Evolutionary conservation across 2,113 vertebrate species (phyloP).

Genomic region (Aegypius monachus): DNA sequence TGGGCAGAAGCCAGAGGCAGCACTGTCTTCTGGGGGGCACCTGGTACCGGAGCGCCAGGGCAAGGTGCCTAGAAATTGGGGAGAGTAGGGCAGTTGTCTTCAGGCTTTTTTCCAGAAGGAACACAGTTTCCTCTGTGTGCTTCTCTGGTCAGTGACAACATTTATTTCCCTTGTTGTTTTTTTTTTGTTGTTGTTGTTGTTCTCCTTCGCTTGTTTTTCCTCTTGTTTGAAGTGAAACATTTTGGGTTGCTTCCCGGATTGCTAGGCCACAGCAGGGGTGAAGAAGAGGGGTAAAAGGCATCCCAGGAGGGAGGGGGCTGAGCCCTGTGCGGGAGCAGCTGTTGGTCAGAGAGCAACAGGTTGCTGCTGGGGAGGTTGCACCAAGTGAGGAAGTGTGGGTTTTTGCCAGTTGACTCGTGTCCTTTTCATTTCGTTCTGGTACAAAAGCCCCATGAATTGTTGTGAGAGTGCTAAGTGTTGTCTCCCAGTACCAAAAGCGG

Average conservation of each 20-base stretch:
- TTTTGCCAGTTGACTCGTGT: neutral
- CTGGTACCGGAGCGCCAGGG: neutral
- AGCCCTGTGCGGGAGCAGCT: neutral
- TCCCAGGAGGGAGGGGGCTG: neutral
- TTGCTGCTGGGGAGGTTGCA: neutral
- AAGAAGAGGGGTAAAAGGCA: neutral
- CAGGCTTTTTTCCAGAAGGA: neutral
- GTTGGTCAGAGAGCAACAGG: neutral
- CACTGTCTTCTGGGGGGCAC: too few relatives aligned
- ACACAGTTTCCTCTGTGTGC: neutral
- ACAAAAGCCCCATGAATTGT: fast-evolving
- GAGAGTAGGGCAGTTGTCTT: too few relatives aligned
- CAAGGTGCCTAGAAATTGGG: too few relatives aligned
- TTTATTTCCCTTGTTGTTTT: neutral
- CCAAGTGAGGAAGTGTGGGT: fast-evolving
- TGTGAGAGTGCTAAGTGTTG: neutral
- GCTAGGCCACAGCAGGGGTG: neutral
- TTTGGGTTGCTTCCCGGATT: neutral
- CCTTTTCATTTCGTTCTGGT: neutral
- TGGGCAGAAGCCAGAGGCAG: neutral
- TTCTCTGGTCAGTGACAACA: neutral
- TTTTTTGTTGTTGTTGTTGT: too few relatives aligned
- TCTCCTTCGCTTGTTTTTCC: neutral
- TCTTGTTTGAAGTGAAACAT: neutral
- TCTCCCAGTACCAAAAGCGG: neutral